Evolutionary conservation across 2,797 vertebrate species (phyloP).

Genomic region (Bothrops alternatus): DNA sequence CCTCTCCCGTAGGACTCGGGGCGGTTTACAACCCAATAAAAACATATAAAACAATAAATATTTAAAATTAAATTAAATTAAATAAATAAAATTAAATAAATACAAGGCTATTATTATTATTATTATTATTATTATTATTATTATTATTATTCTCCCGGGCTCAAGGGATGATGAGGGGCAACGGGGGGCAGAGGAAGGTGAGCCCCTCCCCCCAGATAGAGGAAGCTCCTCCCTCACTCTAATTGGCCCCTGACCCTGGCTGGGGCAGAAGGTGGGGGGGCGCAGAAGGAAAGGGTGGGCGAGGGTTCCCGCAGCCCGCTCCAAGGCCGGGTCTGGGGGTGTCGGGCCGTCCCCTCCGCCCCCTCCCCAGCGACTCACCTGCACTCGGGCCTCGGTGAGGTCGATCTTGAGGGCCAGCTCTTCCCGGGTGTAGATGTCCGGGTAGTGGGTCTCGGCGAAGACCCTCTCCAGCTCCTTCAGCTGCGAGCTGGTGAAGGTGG

Average conservation of each 20-base stretch:
- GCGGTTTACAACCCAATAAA: no score
- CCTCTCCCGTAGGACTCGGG: no score
- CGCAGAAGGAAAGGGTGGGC: background rate
- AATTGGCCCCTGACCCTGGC: background rate
- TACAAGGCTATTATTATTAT: no score
- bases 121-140: no score
- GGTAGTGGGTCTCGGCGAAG: conserved; percentile 95
- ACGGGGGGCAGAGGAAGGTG: rapidly evolving
- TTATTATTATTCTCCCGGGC: background rate
- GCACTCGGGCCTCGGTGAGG: conserved; percentile 92
- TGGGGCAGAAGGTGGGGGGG: background rate
- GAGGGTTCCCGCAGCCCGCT: background rate
- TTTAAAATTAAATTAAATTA: no score
- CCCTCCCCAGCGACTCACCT: conserved; percentile 72
- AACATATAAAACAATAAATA: no score
- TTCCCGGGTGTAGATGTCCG: conserved; percentile 95
- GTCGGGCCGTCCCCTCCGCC: background rate
- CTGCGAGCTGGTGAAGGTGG: conserved; percentile 95
- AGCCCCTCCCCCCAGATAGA: background rate
- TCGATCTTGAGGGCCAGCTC: conserved; percentile 96
- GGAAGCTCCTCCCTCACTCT: no score
- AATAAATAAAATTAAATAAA: no score
- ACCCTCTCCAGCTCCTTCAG: conserved; percentile 95
- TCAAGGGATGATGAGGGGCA: background rate
- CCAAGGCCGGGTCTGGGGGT: background rate